Percentiles rank a stretch among this genome's conserved stretches.
Conservation (phyloP, 1,140 invertebrate genomes). For the Andrena cerasifolii region DNA sequence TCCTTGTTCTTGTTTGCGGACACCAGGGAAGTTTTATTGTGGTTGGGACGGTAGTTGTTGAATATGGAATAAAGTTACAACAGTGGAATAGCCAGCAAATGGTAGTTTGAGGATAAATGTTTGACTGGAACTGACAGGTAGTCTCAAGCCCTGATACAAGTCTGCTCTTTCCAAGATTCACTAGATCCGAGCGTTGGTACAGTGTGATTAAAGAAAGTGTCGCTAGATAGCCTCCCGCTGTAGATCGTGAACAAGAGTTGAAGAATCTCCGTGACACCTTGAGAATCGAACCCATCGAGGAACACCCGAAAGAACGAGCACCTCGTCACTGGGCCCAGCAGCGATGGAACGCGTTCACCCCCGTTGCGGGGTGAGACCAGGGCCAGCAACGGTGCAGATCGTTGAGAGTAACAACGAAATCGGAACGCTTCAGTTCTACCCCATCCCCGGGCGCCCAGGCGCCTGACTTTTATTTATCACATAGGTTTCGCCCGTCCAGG, state of each 20-base stretch:
- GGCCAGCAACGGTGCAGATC: conserved; percentile 30
- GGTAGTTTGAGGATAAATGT: too few species aligned
- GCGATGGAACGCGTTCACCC: neutral
- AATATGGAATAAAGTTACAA: too few species aligned
- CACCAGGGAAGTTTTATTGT: neutral
- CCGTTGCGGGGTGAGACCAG: neutral
- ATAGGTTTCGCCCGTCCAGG: conserved; percentile 28
- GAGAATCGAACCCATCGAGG: neutral
- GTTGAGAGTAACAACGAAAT: conserved; percentile 59
- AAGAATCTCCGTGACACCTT: neutral
- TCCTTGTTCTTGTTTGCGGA: neutral
- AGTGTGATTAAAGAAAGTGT: neutral
- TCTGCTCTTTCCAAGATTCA: too few species aligned
- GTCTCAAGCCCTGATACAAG: too few species aligned
- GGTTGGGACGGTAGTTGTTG: too few species aligned
- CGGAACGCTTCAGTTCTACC: conserved; percentile 33
- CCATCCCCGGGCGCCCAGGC: neutral
- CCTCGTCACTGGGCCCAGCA: neutral
- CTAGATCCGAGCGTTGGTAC: too few species aligned
- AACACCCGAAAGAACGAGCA: neutral
- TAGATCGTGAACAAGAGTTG: neutral
- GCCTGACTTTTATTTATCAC: conserved; percentile 30
- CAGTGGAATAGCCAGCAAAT: too few species aligned
- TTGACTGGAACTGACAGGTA: too few species aligned
- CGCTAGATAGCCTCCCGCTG: neutral